Evolutionary conservation across 2,113 vertebrate genomes (phyloP), one percentile per base, ranked within the genome.

Genomic region (Vulpes ferrilata): DNA sequence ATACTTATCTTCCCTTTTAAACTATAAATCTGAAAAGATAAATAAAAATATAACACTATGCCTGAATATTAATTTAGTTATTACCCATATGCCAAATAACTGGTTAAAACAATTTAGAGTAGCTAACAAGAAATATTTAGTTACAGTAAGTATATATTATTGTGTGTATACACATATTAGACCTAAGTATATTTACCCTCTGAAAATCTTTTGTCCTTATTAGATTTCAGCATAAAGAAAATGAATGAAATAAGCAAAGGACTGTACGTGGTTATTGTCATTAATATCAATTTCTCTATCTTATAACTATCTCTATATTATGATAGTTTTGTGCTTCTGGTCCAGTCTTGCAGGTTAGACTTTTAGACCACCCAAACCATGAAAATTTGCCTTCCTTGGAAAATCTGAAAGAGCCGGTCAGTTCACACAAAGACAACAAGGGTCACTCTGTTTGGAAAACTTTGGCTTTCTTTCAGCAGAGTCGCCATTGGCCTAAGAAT

Each of bases 381-480:
- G 35, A 84, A 96, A 97, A 93, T 80, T 57, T 95, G 73, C 60
- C 51, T 38, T 89, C 35, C 35, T 76, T 92, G 51, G 90, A 95
- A 96, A 97, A 96, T 93, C 92, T 85, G 83, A 96, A 95, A 55
- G 90, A 97, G 30, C 64, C 4, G n/a, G 74, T 96, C 80, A 60
- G 71, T 91, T 90, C 76, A 90, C 74, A 98, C 90, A 97, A 97
- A 98, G 95, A 97, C 94, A 97, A 98, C 98, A 98, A 98, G 88
- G 96, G 85, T 88, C 57, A 94, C 95, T 98, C 96, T 98, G 98
- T 98, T 97, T 95, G 78, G 69, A 81, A 93, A 95, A 62, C 74
- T 25, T 86, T 96, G 97, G 97, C 97, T 94, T 23, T 69, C 86
- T 97, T 93, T 96, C 95, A 98, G 85, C 65, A 16, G 65, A 78